phyloP scores from a whole-genome alignment of 2,113 vertebrate species.

The Colius striatus region DNA sequence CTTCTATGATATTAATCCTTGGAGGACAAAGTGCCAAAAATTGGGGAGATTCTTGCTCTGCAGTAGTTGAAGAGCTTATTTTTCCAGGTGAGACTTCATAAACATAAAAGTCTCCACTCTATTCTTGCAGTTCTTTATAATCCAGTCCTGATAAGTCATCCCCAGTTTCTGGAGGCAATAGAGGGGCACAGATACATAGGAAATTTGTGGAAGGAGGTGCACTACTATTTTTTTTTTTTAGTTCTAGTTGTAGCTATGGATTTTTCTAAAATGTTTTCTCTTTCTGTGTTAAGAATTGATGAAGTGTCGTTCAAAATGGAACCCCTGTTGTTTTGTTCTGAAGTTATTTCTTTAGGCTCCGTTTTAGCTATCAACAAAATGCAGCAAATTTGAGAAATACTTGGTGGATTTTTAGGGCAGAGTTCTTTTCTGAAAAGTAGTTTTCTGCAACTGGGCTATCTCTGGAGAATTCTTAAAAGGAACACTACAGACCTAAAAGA shows the following conservation, averaged over 20 bases:
- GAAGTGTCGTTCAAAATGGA: neutral
- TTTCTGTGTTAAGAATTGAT: neutral
- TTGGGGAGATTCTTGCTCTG: neutral
- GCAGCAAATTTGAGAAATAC: neutral
- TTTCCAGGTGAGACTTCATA: slow-evolving; percentile 14
- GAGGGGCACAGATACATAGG: neutral
- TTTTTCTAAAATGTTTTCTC: neutral
- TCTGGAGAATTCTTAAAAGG: neutral
- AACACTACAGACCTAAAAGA: neutral
- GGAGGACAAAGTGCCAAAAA: neutral
- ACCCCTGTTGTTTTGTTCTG: neutral
- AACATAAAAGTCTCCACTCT: neutral
- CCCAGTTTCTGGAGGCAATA: neutral
- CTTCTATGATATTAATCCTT: slow-evolving; percentile 2
- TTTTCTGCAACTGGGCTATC: neutral
- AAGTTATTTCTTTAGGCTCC: neutral
- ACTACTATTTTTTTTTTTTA: fast-evolving
- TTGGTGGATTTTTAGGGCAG: neutral
- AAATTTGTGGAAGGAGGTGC: neutral
- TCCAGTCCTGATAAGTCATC: neutral
- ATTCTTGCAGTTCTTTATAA: neutral
- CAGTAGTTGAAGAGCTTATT: neutral
- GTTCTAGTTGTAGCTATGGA: neutral
- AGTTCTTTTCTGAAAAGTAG: neutral
- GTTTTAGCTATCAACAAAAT: neutral